These are phyloP conservation scores for Phataginus tetradactyla DNA, from an alignment of 2,797 vertebrate species.

Conservation along the genomic window DNA sequence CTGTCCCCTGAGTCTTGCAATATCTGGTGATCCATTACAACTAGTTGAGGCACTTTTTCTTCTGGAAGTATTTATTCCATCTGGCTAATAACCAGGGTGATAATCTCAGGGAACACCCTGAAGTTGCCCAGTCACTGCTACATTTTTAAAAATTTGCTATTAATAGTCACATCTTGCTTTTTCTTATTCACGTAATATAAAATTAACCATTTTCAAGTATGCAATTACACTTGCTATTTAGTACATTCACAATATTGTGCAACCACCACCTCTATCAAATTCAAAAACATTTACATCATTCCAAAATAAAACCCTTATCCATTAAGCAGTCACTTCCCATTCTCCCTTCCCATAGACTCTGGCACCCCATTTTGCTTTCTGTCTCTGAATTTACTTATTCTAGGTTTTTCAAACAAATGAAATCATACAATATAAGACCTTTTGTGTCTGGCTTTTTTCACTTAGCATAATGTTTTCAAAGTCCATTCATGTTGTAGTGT, in stretches of 20 bases:
- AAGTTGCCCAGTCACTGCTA: not conserved
- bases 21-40: not conserved
- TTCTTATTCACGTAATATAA: not conserved
- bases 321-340: not conserved
- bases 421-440: not conserved
- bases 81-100: not conserved
- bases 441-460: not conserved
- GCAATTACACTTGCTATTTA: not conserved
- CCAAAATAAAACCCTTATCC: not conserved
- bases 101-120: not conserved
- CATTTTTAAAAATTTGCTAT: not conserved
- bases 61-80: not conserved
- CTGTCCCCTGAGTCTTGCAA: not conserved
- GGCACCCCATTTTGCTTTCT: not conserved
- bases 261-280: not conserved
- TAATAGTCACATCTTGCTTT: not conserved
- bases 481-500: not conserved
- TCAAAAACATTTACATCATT: not conserved
- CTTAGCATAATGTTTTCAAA: not conserved
- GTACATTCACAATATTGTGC: not conserved
- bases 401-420: not conserved
- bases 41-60: not conserved
- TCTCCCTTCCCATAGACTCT: not conserved
- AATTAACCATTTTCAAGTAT: not conserved
- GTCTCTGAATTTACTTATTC: not conserved